Evolutionary conservation across 2,888 invertebrate genomes (phyloP).

Genomic region (Helleia helle): DNA sequence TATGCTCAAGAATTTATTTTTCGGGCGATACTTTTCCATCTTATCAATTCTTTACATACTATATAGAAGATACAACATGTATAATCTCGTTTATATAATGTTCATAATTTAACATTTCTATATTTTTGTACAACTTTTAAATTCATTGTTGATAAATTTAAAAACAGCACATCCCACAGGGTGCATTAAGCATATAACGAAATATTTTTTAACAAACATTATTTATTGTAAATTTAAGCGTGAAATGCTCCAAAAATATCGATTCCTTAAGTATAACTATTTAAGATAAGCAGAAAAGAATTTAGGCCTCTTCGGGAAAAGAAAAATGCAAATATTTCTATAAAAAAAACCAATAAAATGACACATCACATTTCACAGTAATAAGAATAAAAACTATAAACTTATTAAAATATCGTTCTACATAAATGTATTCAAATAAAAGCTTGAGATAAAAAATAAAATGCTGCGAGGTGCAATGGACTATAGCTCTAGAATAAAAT

Average conservation of each 20-base stretch:
- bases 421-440: conserved; percentile 7
- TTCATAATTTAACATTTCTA: neutral
- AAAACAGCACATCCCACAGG: too few species aligned
- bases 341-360: neutral
- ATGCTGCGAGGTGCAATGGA: conserved; percentile 27
- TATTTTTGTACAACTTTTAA: neutral
- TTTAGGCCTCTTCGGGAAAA: conserved; percentile 1
- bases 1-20: neutral
- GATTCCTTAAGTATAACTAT: too few species aligned
- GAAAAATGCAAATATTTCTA: too few species aligned
- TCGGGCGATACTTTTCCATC: too few species aligned
- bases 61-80: neutral
- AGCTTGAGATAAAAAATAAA: conserved; percentile 15
- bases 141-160: neutral
- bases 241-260: too few species aligned
- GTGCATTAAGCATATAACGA: too few species aligned
- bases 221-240: too few species aligned
- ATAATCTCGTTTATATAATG: conserved; percentile 4
- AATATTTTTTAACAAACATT: too few species aligned
- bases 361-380: neutral
- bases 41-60: conserved; percentile 3
- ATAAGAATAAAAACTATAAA: conserved; percentile 9
- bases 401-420: conserved; percentile 9
- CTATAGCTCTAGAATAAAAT: too few species aligned
- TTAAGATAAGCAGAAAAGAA: too few species aligned